Base-by-base conservation (phyloP, 2,113 vertebrate species). In the Astur gentilis region DNA sequence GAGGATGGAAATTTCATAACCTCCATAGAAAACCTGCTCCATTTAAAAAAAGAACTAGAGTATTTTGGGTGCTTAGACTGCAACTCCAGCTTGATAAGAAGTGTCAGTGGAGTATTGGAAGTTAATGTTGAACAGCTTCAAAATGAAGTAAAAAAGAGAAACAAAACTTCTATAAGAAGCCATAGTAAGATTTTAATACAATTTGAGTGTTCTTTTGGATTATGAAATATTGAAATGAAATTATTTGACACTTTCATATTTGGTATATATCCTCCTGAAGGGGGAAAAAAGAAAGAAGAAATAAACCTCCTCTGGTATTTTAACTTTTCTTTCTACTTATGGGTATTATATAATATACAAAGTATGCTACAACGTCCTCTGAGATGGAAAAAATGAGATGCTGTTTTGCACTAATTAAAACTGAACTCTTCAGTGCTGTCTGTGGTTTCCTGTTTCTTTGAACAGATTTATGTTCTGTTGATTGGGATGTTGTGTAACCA, bases 401-500 rank as follows among this genome's bases (percentile, higher is more conserved):
- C 60, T 90, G 67, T 87, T 89, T 95, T 8, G 6, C 38, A 34
- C 45, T 89, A 90, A 96, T 95, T 95, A 84, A 77, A 91, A 80
- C 62, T 54, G 70, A 85, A 34, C 49, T 88, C 50, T 76, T 94
- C 42, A 36, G 12, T 69, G 27, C 80, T 93, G 60, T 90, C 64
- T 94, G 87, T 80, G 83, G 49, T 95, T 91, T 91, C 92, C 27
- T 36, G 25, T 89, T 96, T 66, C 67, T 86, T 92, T 45, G 73
- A 47, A 62, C 0, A 2, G 14, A 77, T 83, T 86, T 77, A 19
- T 65, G n/a, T 86, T 80, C 66, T 93, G 13, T 83, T 93, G 85
- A n/a, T 66, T 71, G 71, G 67, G 40, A 26, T 91, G 89, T 81
- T 93, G 89, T 78, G 55, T 92, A 95, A 95, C 67, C 45, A 73